phyloP scores from a whole-genome alignment of 1,140 invertebrate species.

The Tribolium madens region DNA sequence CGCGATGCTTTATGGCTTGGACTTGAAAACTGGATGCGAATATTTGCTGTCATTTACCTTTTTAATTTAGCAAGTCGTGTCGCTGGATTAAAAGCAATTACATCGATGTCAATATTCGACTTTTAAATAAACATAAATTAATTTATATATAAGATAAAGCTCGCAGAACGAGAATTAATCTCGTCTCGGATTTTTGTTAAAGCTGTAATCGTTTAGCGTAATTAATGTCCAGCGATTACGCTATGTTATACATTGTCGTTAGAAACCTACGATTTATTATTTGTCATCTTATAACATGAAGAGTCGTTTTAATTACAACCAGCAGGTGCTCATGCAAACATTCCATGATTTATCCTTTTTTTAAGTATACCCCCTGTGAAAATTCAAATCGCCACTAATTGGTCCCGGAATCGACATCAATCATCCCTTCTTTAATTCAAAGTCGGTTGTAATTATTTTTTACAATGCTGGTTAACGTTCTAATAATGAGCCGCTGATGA shows the following conservation, averaged over 20 bases:
- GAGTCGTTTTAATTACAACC: slow-evolving; percentile 9
- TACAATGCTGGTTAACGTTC: slow-evolving; percentile 34
- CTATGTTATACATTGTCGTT: slow-evolving; percentile 23
- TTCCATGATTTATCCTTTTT: slow-evolving; percentile 11
- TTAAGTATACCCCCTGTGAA: not conserved
- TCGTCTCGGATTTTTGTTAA: slow-evolving; percentile 16
- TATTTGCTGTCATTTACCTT: slow-evolving; percentile 38
- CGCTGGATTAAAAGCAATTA: slow-evolving; percentile 46
- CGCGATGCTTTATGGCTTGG: slow-evolving; percentile 1
- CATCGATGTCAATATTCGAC: slow-evolving; percentile 19
- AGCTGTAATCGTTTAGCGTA: slow-evolving; percentile 27
- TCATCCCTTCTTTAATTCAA: slow-evolving; percentile 7
- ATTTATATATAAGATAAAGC: slow-evolving; percentile 29
- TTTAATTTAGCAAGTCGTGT: slow-evolving; percentile 37
- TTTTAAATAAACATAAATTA: slow-evolving; percentile 40
- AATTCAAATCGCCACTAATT: slow-evolving; percentile 29
- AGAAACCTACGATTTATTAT: slow-evolving; percentile 12
- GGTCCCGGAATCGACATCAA: slow-evolving; percentile 17
- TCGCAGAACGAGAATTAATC: slow-evolving; percentile 36
- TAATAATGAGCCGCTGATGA: slow-evolving; percentile 44
- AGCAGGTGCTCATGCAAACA: slow-evolving; percentile 15
- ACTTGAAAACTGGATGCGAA: slow-evolving; percentile 2
- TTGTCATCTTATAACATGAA: slow-evolving; percentile 12
- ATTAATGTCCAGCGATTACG: slow-evolving; percentile 38
- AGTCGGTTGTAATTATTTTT: slow-evolving; percentile 35